phyloP scores from a whole-genome alignment of 2,888 invertebrate species.

The Sphaeridia pumilis region DNA sequence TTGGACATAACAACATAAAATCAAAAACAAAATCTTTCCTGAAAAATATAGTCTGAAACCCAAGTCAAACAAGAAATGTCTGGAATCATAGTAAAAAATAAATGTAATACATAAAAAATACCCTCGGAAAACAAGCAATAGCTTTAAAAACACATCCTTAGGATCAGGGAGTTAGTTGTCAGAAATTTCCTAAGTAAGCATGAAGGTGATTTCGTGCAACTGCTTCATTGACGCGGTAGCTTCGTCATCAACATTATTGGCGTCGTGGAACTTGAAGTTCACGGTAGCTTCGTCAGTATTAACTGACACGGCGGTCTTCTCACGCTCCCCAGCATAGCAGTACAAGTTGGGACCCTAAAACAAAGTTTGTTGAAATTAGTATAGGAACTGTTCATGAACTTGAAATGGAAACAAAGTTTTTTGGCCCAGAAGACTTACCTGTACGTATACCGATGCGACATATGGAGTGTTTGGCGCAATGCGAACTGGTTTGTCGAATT shows the following conservation, averaged over 20 bases:
- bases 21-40: too few relatives aligned
- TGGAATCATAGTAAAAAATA: too few relatives aligned
- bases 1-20: too few relatives aligned
- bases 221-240: slow-evolving; percentile 14
- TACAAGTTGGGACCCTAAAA: slow-evolving; percentile 13
- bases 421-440: slow-evolving; percentile 1
- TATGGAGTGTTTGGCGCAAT: slow-evolving; percentile 12
- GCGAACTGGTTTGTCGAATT: slow-evolving; percentile 16
- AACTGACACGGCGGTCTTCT: slow-evolving; percentile 6
- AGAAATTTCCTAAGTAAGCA: too few relatives aligned
- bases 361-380: neutral
- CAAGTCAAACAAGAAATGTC: too few relatives aligned
- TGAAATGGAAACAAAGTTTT: neutral
- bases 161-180: too few relatives aligned
- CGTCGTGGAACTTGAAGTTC: slow-evolving; percentile 16
- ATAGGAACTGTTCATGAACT: neutral
- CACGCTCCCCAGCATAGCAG: slow-evolving; percentile 13
- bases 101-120: too few relatives aligned
- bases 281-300: slow-evolving; percentile 9
- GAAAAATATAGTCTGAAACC: too few relatives aligned
- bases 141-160: too few relatives aligned
- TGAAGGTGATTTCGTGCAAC: slow-evolving; percentile 13
- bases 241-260: slow-evolving; percentile 12
- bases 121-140: too few relatives aligned
- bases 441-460: slow-evolving; percentile 11